These are phyloP conservation scores for Steatornis caripensis DNA, from an alignment of 2,113 vertebrate genomes.

Conservation along the genomic window DNA sequence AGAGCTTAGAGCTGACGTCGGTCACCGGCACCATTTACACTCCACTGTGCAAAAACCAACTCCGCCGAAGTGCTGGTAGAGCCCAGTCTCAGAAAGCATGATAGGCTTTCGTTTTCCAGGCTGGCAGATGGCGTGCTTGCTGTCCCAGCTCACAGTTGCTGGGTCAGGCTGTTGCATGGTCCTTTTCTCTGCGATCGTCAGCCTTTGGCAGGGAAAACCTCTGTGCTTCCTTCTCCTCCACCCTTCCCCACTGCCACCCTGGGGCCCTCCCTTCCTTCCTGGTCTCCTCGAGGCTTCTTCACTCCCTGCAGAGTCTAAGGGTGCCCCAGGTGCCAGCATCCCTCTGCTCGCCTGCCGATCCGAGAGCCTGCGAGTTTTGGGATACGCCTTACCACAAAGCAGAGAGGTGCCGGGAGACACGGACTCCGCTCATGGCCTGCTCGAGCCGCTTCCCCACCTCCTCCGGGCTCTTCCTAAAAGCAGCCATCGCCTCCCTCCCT, in stretches of 20 bases:
- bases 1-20: neutral
- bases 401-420: neutral
- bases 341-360: neutral
- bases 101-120: neutral
- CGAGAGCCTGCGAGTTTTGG: neutral
- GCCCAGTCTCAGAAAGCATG: fast-evolving
- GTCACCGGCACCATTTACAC: neutral
- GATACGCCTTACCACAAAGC: fast-evolving
- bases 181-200: neutral
- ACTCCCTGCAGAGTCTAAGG: neutral
- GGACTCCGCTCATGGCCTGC: no score
- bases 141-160: neutral
- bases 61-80: neutral
- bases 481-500: neutral
- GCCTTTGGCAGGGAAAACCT: neutral
- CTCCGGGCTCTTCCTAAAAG: neutral
- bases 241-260: no score
- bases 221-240: neutral
- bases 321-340: neutral
- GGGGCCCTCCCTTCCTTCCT: neutral
- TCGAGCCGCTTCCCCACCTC: neutral
- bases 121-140: neutral
- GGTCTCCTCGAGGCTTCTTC: neutral
- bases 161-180: neutral
- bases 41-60: neutral